phyloP scores from a whole-genome alignment of 2,797 vertebrate species.

The Gambelia wislizenii region DNA sequence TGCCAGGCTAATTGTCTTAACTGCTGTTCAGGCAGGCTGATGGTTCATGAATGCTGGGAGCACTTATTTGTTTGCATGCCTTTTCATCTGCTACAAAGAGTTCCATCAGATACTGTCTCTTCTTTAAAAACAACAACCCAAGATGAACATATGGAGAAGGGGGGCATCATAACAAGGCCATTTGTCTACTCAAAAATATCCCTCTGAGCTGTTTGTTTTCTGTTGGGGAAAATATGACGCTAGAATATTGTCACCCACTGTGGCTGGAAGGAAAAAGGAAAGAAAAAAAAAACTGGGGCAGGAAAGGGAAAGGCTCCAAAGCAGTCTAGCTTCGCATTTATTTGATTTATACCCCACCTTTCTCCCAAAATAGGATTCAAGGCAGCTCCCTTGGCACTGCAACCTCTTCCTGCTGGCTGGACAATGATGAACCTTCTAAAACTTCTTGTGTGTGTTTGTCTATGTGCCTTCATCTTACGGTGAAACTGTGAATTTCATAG shows the following conservation, averaged over 20 bases:
- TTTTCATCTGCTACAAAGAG: conserved; percentile 14
- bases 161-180: neutral
- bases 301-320: neutral
- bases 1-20: neutral
- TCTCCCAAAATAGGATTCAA: too few relatives aligned
- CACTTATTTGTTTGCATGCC: conserved; percentile 17
- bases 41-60: neutral
- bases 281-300: too few relatives aligned
- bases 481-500: too few relatives aligned
- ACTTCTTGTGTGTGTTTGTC: too few relatives aligned
- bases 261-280: neutral
- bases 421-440: too few relatives aligned
- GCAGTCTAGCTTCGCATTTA: too few relatives aligned
- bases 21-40: neutral
- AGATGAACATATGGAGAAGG: neutral
- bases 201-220: neutral
- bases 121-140: neutral
- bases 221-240: neutral
- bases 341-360: too few relatives aligned
- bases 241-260: neutral
- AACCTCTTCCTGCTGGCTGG: neutral
- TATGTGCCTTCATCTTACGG: too few relatives aligned
- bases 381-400: neutral
- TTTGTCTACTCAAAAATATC: neutral
- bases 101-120: neutral